Percentiles rank a stretch among this genome's conserved stretches.
Conservation (phyloP, 2,113 vertebrate genomes). For the Panurus biarmicus region DNA sequence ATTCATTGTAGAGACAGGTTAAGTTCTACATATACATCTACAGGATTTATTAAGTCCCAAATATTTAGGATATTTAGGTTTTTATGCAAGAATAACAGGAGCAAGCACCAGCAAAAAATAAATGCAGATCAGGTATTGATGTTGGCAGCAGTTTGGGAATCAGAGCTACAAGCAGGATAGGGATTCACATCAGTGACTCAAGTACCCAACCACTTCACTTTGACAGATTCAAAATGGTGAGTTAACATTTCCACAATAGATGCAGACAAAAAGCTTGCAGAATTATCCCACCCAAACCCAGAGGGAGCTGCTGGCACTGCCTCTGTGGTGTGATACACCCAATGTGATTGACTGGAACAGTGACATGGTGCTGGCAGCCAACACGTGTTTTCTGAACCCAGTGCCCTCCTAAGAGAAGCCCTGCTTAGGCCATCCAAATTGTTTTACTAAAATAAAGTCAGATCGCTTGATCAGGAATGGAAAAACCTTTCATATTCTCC, state of each 20-base stretch:
- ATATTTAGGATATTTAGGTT: background rate
- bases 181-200: background rate
- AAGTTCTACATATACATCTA: background rate
- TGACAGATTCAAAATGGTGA: background rate
- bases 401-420: background rate
- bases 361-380: background rate
- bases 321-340: background rate
- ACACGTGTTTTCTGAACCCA: fast-evolving
- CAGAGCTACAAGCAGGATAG: background rate
- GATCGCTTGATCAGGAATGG: background rate
- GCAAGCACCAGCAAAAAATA: background rate
- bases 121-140: background rate
- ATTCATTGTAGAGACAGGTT: background rate
- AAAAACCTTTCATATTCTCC: background rate
- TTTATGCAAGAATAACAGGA: background rate
- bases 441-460: background rate
- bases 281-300: background rate
- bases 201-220: background rate
- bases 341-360: background rate
- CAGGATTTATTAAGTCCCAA: background rate
- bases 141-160: background rate
- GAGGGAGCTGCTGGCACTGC: background rate
- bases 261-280: background rate
- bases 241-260: background rate
- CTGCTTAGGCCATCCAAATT: background rate